These are phyloP conservation scores for Ryuthela nishihirai DNA, from an alignment of 2,888 invertebrate genomes.

Conservation along the genomic window DNA sequence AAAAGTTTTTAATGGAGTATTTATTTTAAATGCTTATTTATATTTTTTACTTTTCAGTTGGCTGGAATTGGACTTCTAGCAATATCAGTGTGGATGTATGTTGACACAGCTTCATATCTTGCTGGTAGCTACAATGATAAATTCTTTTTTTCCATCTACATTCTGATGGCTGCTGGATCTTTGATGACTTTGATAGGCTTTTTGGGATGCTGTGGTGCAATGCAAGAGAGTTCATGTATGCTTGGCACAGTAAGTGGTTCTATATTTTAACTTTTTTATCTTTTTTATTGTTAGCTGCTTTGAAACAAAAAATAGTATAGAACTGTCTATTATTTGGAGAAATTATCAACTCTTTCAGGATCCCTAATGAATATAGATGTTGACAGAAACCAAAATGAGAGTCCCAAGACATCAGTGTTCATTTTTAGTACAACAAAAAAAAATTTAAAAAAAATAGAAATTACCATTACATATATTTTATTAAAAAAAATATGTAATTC, in stretches of 20 bases:
- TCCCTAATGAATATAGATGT: too few relatives aligned
- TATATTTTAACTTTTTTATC: background rate
- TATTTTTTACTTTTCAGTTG: conserved; percentile 57
- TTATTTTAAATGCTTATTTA: background rate
- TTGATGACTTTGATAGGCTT: conserved; percentile 73
- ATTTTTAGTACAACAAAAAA: too few relatives aligned
- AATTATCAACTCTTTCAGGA: too few relatives aligned
- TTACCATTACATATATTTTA: too few relatives aligned
- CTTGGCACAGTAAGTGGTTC: conserved; percentile 64
- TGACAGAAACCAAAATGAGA: too few relatives aligned
- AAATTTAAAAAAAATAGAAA: too few relatives aligned
- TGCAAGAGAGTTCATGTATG: conserved; percentile 71
- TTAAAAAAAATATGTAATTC: too few relatives aligned
- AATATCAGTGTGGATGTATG: conserved; percentile 72
- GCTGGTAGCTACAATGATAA: conserved; percentile 62
- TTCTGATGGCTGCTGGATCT: conserved; percentile 67
- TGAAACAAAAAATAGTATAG: too few relatives aligned
- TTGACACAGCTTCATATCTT: conserved; percentile 69
- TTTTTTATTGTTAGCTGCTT: conserved; percentile 67
- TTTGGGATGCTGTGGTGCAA: conserved; percentile 78
- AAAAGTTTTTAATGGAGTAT: too few relatives aligned
- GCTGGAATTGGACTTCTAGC: conserved; percentile 66
- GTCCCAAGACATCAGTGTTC: too few relatives aligned
- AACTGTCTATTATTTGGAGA: too few relatives aligned
- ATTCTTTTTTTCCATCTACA: conserved; percentile 66